Evolutionary conservation across 2,888 invertebrate species (phyloP).

Genomic region (Cantharis rustica): DNA sequence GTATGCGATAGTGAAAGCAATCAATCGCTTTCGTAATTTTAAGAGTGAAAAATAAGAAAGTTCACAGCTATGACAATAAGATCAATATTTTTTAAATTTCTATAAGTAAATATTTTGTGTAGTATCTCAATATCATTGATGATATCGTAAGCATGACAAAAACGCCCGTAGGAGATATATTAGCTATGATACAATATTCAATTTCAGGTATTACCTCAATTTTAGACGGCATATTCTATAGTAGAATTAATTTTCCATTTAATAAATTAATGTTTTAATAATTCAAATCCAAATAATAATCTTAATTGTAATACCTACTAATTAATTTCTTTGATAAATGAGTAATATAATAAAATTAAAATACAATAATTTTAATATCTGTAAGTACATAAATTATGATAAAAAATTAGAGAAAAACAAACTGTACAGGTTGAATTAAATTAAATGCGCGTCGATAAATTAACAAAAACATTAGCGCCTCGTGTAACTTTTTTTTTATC

Average conservation of each 20-base stretch:
- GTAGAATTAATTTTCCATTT: neutral
- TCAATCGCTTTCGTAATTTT: neutral
- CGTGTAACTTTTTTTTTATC: too few relatives aligned
- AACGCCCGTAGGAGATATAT: neutral
- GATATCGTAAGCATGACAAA: neutral
- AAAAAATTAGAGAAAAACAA: too few relatives aligned
- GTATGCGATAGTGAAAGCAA: neutral
- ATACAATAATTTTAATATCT: too few relatives aligned
- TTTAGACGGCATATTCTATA: neutral
- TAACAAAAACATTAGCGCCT: too few relatives aligned
- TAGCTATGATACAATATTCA: neutral
- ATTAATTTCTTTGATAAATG: too few relatives aligned
- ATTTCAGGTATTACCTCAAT: neutral
- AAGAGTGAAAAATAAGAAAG: neutral
- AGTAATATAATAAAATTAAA: too few relatives aligned
- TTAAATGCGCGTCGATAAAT: too few relatives aligned
- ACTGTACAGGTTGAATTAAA: too few relatives aligned
- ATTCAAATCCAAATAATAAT: too few relatives aligned
- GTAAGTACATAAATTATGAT: too few relatives aligned
- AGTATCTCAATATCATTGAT: too few relatives aligned
- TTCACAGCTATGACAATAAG: neutral
- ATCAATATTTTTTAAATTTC: neutral
- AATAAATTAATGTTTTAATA: neutral
- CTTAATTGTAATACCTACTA: too few relatives aligned
- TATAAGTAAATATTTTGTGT: neutral